Conservation (phyloP, 2,797 vertebrate species). For the Megaceryle alcyon region DNA sequence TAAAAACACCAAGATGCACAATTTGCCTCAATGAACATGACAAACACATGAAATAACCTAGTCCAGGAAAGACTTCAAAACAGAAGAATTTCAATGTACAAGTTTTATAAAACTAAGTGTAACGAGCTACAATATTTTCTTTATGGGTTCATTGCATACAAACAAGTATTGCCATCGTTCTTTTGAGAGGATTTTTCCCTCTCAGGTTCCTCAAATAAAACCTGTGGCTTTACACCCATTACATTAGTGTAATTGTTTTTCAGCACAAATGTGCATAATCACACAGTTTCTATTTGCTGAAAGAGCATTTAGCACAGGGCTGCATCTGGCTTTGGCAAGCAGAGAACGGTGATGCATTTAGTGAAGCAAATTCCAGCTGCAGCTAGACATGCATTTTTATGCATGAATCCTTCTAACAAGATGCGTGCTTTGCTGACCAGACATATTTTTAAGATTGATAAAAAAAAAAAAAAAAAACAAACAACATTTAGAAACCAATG, state of each 20-base stretch:
- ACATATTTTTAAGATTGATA: background rate
- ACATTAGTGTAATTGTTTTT: background rate
- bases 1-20: background rate
- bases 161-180: background rate
- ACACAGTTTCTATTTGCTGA: background rate
- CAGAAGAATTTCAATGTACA: background rate
- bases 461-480: background rate
- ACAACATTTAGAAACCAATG: background rate
- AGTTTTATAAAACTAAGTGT: background rate
- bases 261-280: background rate
- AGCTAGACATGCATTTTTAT: background rate
- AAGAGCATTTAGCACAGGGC: background rate
- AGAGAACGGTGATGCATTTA: background rate
- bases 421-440: background rate
- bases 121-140: background rate
- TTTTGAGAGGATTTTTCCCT: background rate
- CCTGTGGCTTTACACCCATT: background rate
- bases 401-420: background rate
- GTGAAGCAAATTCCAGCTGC: background rate
- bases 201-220: conserved; percentile 6
- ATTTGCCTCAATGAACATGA: background rate
- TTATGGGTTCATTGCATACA: background rate
- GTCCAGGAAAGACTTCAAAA: background rate
- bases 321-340: background rate
- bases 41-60: background rate